Base-by-base conservation (phyloP, 2,113 vertebrate species). In the Pogonocichla stellata region DNA sequence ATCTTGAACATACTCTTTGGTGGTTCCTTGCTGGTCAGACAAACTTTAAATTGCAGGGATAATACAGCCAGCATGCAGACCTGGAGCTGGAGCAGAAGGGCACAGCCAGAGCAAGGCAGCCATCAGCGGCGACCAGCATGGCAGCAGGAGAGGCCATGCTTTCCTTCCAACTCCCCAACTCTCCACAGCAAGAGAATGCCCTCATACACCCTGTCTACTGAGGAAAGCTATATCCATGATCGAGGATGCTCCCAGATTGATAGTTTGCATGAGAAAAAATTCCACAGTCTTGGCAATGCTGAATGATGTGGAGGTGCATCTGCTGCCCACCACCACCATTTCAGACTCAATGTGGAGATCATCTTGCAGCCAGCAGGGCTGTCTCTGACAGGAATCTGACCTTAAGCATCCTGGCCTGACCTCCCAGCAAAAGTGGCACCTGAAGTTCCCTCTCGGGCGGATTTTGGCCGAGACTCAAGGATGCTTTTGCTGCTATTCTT, bases 371-470 rank as follows among this genome's bases (percentile, higher is more conserved):
- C 67, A 75, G 26, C 4, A 3, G 87, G 86, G 71, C 19, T 0
- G 0, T 75, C 75, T 77, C 71, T 77, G 72, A 57, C 50, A 50
- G 12, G 77, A 80, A 70, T 78, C 56, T 84, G 69, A 40, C 77
- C 77, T 43, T 50, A 15, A 14, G 4, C 23, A 40, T 0, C 1
- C 58, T 33, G 15, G 51, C 42, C 64, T 94, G 88, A 57, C 36
- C n/a, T 90, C 51, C n/a, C 79, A 56, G 61, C 60, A 80, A 50
- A 79, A 75, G 25, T 42, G 54, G 64, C 80, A 86, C 69, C 51
- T n/a, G 36, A 71, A 67, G 20, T 24, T 70, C 58, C 64, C 53
- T 86, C 51, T 75, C 0, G 0, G 54, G 60, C 0, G 0, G 58
- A 64, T 67, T 90, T 77, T 90, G 92, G 83, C 38, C 0, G 0